phyloP scores from a whole-genome alignment of 2,888 invertebrate species.

The Aspidiotus rigidus region DNA sequence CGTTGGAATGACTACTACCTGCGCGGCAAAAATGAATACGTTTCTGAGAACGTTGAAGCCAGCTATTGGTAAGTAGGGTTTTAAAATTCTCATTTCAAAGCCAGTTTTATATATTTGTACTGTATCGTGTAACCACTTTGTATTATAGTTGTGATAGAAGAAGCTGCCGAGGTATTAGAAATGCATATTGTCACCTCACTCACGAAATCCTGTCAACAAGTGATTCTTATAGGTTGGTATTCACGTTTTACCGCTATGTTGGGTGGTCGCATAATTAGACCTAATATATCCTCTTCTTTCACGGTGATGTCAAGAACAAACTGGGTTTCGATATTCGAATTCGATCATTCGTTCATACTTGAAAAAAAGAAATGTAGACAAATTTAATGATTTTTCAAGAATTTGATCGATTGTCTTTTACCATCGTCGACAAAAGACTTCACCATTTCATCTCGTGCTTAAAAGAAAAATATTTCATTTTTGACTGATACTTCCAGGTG shows the following conservation, averaged over 20 bases:
- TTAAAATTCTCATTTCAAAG: not conserved
- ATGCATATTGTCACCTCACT: slow-evolving; percentile 69
- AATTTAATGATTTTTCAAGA: too few species aligned
- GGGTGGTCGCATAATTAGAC: too few species aligned
- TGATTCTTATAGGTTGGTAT: slow-evolving; percentile 59
- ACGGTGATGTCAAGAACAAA: too few species aligned
- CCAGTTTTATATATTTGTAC: too few species aligned
- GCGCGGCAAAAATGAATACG: slow-evolving; percentile 59
- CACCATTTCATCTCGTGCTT: too few species aligned
- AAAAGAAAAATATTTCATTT: not conserved
- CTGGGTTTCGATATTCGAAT: too few species aligned
- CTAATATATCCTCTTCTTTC: too few species aligned
- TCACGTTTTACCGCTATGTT: too few species aligned
- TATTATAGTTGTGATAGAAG: slow-evolving; percentile 58
- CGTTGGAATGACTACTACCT: slow-evolving; percentile 68
- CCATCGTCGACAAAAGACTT: too few species aligned
- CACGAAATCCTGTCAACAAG: slow-evolving; percentile 62
- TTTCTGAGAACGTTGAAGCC: slow-evolving; percentile 54
- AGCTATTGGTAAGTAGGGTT: slow-evolving; percentile 1
- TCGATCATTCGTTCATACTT: too few species aligned
- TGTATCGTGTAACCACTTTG: not conserved
- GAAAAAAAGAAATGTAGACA: too few species aligned
- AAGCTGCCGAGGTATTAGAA: slow-evolving; percentile 81
- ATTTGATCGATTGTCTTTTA: too few species aligned
- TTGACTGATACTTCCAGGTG: slow-evolving; percentile 47